Evolutionary conservation across 2,113 vertebrate genomes (phyloP), one percentile per base, ranked within the genome.

Genomic region (Accipiter cooperii): DNA sequence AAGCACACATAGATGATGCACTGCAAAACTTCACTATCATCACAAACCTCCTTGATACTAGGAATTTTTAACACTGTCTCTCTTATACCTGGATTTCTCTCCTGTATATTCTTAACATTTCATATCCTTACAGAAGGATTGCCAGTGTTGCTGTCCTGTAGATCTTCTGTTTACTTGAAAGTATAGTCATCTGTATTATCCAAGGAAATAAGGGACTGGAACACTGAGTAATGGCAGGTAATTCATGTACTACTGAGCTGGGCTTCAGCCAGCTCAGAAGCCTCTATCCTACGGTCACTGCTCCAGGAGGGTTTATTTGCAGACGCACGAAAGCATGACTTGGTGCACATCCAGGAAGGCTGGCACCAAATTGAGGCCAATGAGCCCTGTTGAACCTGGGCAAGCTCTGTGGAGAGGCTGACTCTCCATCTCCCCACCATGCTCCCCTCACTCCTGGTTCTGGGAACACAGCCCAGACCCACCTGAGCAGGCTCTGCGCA

Each of bases 391-490:
- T 81, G 87, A 96, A 96, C 87, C 54, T 3, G 0, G 63, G 68
- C 17, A 73, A 52, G 63, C 40, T 51, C 80, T 5, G 8, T 1
- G 51, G 64, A 95, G 89, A 75, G 46, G 80, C 73, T 0, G 1
- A 33, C 63, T 77, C 64, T 73, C 64, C 9, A 2, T 33, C 79
- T 79, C 85, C 47, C 46, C 71, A 70, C 40, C 9, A 1, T 17
- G 42, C 22, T 78, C 42, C 38, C 36, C 71, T 94, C 73, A 15
- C 42, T 74, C 58, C 60, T 75, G 60, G 54, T 42, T 87, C 95
- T 89, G 94, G 94, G 93, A 96, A 96, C 2, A 1, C 55, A 78
- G 94, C 91, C 89, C 94, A 96, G 89, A 66, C 73, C 77, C 73
- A 95, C 93, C 89, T 89, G 87, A 84, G 64, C 58, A 80, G 54